Conservation (phyloP, 1,140 invertebrate genomes). For the Drosophila watanabei region DNA sequence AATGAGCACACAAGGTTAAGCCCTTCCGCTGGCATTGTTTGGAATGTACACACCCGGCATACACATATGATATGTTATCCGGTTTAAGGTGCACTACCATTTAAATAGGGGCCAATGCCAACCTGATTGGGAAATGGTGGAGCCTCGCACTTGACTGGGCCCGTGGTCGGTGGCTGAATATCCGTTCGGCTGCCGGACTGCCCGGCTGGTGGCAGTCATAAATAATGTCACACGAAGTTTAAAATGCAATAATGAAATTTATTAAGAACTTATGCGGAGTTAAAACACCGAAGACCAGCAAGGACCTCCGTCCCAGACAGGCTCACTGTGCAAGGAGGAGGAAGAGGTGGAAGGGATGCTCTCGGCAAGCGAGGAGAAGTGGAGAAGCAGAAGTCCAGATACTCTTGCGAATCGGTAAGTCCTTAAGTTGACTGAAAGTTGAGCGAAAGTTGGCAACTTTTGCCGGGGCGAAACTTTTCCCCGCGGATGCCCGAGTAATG, state of each 20-base stretch:
- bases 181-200: constrained; percentile 5
- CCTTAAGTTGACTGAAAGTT: constrained; percentile 33
- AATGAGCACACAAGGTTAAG: constrained; percentile 4
- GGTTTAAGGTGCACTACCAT: constrained; percentile 10
- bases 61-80: background rate
- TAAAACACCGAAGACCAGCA: constrained; percentile 47
- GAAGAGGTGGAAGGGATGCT: background rate
- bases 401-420: constrained; percentile 40
- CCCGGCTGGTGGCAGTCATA: constrained; percentile 30
- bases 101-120: constrained; percentile 14
- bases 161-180: constrained; percentile 18
- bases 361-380: background rate
- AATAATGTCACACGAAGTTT: constrained; percentile 55
- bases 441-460: constrained; percentile 40
- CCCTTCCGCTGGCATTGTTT: constrained; percentile 12
- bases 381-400: constrained; percentile 48
- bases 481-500: constrained; percentile 27
- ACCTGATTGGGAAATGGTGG: constrained; percentile 22
- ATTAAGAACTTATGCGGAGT: constrained; percentile 65
- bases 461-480: constrained; percentile 17
- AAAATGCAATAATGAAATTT: constrained; percentile 66
- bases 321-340: background rate
- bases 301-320: constrained; percentile 21
- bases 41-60: background rate
- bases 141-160: constrained; percentile 1